Evolutionary conservation across 2,113 vertebrate species (phyloP).

Genomic region (Acinonyx jubatus): DNA sequence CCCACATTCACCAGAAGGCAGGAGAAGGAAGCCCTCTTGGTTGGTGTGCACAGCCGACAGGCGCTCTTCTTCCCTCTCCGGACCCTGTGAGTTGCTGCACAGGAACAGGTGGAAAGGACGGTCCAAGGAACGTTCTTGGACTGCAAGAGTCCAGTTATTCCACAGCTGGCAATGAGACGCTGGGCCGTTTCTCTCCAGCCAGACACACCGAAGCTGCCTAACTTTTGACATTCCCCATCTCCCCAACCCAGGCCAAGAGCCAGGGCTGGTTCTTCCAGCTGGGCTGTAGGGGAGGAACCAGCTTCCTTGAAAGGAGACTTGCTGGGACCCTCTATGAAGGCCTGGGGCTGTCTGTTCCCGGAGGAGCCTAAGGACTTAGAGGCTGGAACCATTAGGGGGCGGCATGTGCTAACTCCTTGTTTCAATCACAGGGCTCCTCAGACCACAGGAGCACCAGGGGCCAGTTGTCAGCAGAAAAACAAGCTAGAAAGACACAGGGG

Average conservation of each 20-base stretch:
- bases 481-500: neutral
- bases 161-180: neutral
- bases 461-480: conserved; percentile 50
- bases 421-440: neutral
- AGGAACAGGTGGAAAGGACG: neutral
- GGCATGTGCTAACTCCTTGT: conserved; percentile 69
- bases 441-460: neutral
- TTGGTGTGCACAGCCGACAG: neutral
- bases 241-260: neutral
- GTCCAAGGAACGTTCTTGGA: neutral
- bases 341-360: neutral
- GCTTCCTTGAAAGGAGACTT: neutral
- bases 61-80: neutral
- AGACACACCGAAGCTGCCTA: neutral
- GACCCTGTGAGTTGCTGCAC: neutral
- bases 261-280: neutral
- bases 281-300: neutral
- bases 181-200: neutral
- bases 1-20: neutral
- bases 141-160: neutral
- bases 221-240: neutral
- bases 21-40: neutral
- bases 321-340: neutral
- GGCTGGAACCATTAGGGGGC: conserved; percentile 83
- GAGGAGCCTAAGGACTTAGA: neutral